Evolutionary conservation across 2,888 invertebrate species (phyloP).

Genomic region (Nebria brevicollis): DNA sequence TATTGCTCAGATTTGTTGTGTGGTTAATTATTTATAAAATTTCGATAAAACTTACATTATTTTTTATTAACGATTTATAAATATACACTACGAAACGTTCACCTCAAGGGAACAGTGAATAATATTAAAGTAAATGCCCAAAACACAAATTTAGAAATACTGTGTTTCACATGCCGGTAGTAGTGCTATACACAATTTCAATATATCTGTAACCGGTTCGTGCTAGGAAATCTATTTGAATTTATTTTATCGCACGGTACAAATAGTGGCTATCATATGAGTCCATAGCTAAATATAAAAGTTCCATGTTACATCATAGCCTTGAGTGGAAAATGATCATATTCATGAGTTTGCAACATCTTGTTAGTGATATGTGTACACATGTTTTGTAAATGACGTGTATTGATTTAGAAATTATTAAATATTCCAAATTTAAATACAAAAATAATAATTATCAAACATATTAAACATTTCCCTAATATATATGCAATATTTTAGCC

Average conservation of each 20-base stretch:
- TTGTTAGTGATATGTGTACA: slow-evolving; percentile 44
- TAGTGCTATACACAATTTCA: slow-evolving; percentile 23
- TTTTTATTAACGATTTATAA: background rate
- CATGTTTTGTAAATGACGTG: slow-evolving; percentile 39
- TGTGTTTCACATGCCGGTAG: slow-evolving; percentile 38
- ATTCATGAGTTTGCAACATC: slow-evolving; percentile 47
- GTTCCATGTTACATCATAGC: slow-evolving; percentile 46
- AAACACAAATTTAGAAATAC: slow-evolving; percentile 46
- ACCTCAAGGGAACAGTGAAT: slow-evolving; percentile 36
- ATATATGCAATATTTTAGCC: background rate
- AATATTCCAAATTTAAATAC: background rate
- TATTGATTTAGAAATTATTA: slow-evolving; percentile 35
- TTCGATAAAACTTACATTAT: background rate
- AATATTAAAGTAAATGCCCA: slow-evolving; percentile 43
- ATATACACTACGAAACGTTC: slow-evolving; percentile 22
- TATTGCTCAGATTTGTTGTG: background rate
- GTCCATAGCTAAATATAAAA: slow-evolving; percentile 47
- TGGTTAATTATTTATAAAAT: background rate
- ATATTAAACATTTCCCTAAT: background rate
- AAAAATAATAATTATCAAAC: background rate
- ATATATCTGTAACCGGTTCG: slow-evolving; percentile 25
- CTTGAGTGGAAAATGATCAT: slow-evolving; percentile 46
- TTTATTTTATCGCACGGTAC: slow-evolving; percentile 25
- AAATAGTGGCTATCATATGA: slow-evolving; percentile 40
- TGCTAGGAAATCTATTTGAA: background rate